Conservation (phyloP, 2,113 vertebrate species). For the Phycodurus eques region DNA sequence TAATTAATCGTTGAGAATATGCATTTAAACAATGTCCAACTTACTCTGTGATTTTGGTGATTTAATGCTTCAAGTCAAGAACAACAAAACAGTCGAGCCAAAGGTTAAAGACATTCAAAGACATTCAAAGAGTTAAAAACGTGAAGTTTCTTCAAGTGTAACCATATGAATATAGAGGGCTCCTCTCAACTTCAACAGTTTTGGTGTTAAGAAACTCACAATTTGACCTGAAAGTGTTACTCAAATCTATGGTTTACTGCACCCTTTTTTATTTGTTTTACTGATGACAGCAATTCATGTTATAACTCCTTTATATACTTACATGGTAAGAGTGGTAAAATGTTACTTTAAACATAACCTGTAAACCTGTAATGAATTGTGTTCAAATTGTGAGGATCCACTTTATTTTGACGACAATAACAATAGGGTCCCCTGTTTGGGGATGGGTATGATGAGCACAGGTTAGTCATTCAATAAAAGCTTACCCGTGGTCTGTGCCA, state of each 20-base stretch:
- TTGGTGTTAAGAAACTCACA: no score
- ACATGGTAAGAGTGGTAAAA: background rate
- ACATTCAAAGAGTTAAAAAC: no score
- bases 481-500: conserved; percentile 58
- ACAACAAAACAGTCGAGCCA: no score
- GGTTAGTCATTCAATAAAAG: background rate
- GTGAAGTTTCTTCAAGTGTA: no score
- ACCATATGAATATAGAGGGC: no score
- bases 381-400: background rate
- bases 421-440: background rate
- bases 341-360: background rate
- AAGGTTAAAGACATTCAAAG: no score
- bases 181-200: no score
- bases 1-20: background rate
- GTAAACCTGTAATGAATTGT: background rate
- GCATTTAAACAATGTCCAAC: background rate
- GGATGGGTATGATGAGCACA: background rate
- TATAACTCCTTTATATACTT: background rate
- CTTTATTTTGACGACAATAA: background rate
- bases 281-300: background rate
- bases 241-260: no score
- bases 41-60: background rate
- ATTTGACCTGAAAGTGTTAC: no score
- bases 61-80: background rate
- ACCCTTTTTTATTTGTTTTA: background rate